Conservation (phyloP, 2,113 vertebrate genomes). For the Ctenomys sociabilis region DNA sequence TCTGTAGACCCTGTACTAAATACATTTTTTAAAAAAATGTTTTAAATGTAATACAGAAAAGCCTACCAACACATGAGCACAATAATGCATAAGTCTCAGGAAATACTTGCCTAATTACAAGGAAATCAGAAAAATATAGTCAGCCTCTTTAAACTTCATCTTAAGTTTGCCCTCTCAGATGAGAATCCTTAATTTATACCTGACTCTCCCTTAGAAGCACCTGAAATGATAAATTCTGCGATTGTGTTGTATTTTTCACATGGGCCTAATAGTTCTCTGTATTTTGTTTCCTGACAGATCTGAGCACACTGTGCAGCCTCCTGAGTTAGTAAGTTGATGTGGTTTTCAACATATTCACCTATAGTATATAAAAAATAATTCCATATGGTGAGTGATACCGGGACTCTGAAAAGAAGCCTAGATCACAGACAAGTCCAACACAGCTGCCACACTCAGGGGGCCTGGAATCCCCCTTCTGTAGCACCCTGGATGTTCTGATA, state of each 20-base stretch:
- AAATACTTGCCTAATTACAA: background rate
- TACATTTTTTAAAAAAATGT: too few species aligned
- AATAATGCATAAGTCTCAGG: too few species aligned
- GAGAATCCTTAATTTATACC: background rate
- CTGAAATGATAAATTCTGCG: background rate
- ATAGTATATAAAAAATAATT: background rate
- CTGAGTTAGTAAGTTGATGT: slow-evolving; percentile 65
- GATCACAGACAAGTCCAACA: background rate
- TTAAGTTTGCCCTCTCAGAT: background rate
- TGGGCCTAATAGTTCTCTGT: slow-evolving; percentile 45
- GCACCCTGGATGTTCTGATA: background rate
- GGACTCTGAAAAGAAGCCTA: background rate
- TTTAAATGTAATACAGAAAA: background rate
- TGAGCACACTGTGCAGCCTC: background rate
- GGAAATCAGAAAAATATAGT: background rate
- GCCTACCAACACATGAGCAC: background rate
- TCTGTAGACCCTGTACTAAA: too few species aligned
- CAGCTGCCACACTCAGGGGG: background rate
- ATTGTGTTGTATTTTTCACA: background rate
- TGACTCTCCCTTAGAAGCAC: background rate
- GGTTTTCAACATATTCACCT: background rate
- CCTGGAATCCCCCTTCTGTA: background rate
- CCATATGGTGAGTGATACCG: background rate
- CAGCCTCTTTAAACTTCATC: background rate
- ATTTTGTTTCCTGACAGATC: slow-evolving; percentile 58